A percentile compares a stretch with the other conserved stretches of the same genome.
Conservation (phyloP, 1,140 invertebrate species). For the Wiebesia pumilae region DNA sequence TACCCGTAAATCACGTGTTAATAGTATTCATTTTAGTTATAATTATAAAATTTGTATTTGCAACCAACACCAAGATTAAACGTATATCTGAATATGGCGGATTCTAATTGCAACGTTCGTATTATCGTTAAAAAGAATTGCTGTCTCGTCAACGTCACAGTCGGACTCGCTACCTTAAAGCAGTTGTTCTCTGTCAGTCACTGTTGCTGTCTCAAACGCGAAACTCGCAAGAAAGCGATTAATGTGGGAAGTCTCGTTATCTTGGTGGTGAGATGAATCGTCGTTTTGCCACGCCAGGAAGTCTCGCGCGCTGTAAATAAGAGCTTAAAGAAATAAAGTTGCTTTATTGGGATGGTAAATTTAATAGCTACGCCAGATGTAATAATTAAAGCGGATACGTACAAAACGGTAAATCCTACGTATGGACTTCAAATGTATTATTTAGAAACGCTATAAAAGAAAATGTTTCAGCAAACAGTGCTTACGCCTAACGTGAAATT, state of each 20-base stretch:
- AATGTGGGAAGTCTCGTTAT: neutral
- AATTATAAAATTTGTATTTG: too few relatives aligned
- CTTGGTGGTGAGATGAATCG: neutral
- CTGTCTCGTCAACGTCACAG: neutral
- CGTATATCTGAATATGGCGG: neutral
- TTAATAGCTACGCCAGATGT: constrained; percentile 11
- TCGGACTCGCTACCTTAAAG: neutral
- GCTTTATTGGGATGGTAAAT: constrained; percentile 33
- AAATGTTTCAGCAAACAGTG: neutral
- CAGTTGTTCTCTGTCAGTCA: neutral
- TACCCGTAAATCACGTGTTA: too few relatives aligned
- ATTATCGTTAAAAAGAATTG: neutral
- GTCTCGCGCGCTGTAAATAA: neutral
- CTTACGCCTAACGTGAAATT: constrained; percentile 2
- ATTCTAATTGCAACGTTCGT: neutral
- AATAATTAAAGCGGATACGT: neutral
- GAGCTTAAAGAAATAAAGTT: neutral
- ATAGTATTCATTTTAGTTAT: too few relatives aligned
- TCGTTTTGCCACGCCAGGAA: neutral
- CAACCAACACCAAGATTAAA: too few relatives aligned
- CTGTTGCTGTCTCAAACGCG: neutral
- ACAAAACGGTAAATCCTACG: constrained; percentile 13
- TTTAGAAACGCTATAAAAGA: neutral
- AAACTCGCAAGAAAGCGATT: neutral
- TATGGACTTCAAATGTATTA: neutral